A percentile compares a stretch with the other conserved stretches of the same genome.
These are phyloP conservation scores for Bombyx mori DNA, from an alignment of 1,140 invertebrate species.

Conservation along the genomic window DNA sequence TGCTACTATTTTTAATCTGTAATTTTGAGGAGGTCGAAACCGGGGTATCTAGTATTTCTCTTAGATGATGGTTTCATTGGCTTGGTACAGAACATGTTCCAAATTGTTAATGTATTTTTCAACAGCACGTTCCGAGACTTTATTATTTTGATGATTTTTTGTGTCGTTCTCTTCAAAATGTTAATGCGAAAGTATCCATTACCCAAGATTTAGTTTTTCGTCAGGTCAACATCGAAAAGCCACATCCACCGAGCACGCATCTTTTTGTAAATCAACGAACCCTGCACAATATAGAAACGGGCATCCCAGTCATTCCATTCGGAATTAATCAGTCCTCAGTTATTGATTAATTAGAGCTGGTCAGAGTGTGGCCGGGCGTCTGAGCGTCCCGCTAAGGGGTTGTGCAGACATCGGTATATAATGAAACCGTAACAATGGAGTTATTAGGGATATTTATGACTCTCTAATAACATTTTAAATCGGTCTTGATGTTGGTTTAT, in stretches of 20 bases:
- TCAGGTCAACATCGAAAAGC: background rate
- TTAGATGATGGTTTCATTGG: no score
- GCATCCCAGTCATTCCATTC: slow-evolving; percentile 1
- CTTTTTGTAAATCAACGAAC: background rate
- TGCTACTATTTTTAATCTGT: no score
- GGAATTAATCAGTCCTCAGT: slow-evolving; percentile 1
- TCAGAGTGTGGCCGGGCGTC: background rate
- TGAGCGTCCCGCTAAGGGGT: background rate
- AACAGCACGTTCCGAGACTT: no score
- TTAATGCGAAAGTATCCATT: background rate
- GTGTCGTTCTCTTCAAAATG: background rate
- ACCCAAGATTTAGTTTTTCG: background rate
- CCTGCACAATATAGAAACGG: background rate
- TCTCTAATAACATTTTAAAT: background rate
- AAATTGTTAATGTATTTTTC: no score
- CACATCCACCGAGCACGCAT: background rate
- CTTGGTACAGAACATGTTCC: no score
- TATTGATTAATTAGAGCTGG: slow-evolving; percentile 4
- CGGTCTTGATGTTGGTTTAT: background rate
- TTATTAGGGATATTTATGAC: slow-evolving; percentile 2
- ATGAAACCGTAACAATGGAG: background rate
- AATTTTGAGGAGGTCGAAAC: no score
- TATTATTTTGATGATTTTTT: no score
- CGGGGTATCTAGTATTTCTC: no score
- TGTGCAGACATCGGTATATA: no score